Evolutionary conservation across 2,797 vertebrate species (phyloP), one percentile per base, ranked within the genome.

Genomic region (Gobionotothen gibberifrons): DNA sequence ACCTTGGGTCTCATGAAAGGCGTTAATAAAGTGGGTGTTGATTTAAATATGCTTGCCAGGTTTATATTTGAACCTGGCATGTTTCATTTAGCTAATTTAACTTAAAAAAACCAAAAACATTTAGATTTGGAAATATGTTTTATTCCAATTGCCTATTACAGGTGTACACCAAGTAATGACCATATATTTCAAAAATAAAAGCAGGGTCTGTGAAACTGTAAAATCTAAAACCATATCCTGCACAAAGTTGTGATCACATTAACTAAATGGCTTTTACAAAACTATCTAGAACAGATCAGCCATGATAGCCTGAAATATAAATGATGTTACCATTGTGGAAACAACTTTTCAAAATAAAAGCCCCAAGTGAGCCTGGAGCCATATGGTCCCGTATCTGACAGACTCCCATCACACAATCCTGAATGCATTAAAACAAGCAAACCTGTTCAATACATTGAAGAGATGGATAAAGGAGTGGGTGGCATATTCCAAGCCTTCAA

Each of bases 141-240:
- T 81, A 85, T 75, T 79, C 5, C 0, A 66, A 19, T 1, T 53
- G 4, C 19, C 47, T 29, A 19, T 76, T 46, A 81, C 49, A 81
- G n/a, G 44, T 44, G 42, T 76, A 74, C 64, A 85, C 2, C 21
- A 68, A 74, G 52, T 79, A 65, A 77, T 17, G 72, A 74, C 42
- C 32, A 56, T 69, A 72, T 72, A 57, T 72, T 73, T 89, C 78
- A 81, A 88, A 89, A 47, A 67, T 61, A 84, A 83, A 85, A 81
- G 8, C 15, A 54, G 17, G 16, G 64, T 16, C 13, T 47, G 21
- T 48, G 13, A 52, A 22, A 67, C 11, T 54, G 32, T 69, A 71
- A 83, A 83, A 82, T 73, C 11, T 42, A 77, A 78, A 72, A 73
- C 32, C 66, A 54, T 53, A 72, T 44, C 57, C 22, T 81, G 56